Evolutionary conservation across 2,797 vertebrate genomes (phyloP), one percentile per base, ranked within the genome.

Genomic region (Morelia viridis): DNA sequence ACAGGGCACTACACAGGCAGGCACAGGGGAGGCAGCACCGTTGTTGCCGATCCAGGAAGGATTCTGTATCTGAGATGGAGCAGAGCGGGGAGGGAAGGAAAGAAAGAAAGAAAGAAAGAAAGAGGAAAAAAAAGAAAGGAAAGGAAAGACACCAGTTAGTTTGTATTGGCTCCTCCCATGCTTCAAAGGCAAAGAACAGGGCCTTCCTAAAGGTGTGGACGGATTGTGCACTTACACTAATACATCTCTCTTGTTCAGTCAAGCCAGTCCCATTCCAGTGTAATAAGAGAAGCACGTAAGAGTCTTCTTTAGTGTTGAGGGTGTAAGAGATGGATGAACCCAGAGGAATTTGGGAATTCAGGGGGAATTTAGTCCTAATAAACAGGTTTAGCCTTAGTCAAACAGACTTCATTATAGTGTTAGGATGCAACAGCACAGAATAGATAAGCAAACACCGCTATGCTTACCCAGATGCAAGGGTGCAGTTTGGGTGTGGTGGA

Each of bases 31-130:
- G 0, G 98, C 98, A 0, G 98, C 98, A 3, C 98, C 99, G 0
- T 98, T 98, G 96, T 99, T 98, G 50, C 98, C 97, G 0, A 99
- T 99, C 99, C 99, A 99, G 57, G 99, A 99, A 0, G 99, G 99
- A 94, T 99, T 99, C 98, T 99, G 99, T 95, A 99, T 99, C 99
- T 99, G 97, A 65, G 85, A 90, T 46, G 62, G 1, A 31, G 5
- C 15, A 53, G 68, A 0, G 35, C 3, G 89, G 24, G 53, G 24
- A 64, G 26, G 26, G 31, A 60, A 46, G 71, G 7, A 89, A 24
- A 1, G 65, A 35, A 76, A 5, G 19, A 24, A 41, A 2, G 35
- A 80, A 46, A 46, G n/a, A n/a, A n/a, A n/a, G n/a, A n/a, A n/a
- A n/a, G n/a, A n/a, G 58, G 4, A 19, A 60, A 60, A 17, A 41